Evolutionary conservation across 1,140 invertebrate species (phyloP), one percentile per base, ranked within the genome.

Genomic region (Zelostemma sp.): DNA sequence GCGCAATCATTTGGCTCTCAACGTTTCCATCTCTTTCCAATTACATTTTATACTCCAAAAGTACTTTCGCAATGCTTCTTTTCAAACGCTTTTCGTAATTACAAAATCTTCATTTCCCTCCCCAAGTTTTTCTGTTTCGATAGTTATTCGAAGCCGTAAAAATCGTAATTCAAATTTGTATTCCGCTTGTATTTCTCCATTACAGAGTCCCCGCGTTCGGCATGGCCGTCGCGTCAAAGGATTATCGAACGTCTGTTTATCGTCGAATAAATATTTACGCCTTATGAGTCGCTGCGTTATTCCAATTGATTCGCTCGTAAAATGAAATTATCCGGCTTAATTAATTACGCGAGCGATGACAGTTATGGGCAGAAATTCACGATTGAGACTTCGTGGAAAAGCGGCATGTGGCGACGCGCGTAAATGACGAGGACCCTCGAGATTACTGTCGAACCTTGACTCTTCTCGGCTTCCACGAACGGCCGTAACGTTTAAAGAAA

Each of bases 311-410:
- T 28, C n/a, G 58, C 62, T 73, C 67, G 62, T 64, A 69, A 67
- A 69, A 67, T 63, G 64, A 35, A 75, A 73, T 73, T 65, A 73
- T 73, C 73, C 60, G 21, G 54, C 48, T 75, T 71, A 73, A 75
- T 75, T 70, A 75, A 75, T 75, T 75, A 64, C 58, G 58, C 58
- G 59, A 61, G 55, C 19, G 43, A 46, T 48, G 64, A 67, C 45
- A 65, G 63, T 68, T 71, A 63, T 69, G 46, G 17, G 6, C 46
- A 46, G 35, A 1, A 48, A 54, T 48, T 65, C 19, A 47, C 38
- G 50, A 65, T 58, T 47, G 63, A 64, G 71, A 72, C 73, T 73
- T 72, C 66, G 40, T 31, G 41, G 64, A 56, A 69, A 28, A 25
- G 48, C 47, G 46, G 12, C 8, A 59, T 54, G 46, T 41, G 55